Conservation (phyloP, 1,140 invertebrate species). For the Sinella curviseta region DNA sequence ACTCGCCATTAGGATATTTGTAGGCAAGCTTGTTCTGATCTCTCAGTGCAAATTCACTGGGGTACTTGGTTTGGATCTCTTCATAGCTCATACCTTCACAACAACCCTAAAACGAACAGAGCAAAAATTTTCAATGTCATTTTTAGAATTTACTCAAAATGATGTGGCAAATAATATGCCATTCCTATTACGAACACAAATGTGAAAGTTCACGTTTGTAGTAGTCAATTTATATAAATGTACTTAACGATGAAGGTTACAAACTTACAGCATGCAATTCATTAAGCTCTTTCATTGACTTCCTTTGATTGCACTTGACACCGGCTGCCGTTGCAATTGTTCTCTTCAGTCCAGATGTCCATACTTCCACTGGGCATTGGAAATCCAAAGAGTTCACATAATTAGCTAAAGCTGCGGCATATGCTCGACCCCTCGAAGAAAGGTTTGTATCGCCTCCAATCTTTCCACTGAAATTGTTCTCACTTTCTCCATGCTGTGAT, state of each 20-base stretch:
- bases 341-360: constrained; percentile 81
- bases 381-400: constrained; percentile 69
- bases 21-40: constrained; percentile 91
- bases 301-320: constrained; percentile 76
- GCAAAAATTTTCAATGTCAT: neutral
- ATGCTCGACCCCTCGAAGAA: constrained; percentile 75
- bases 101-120: constrained; percentile 68
- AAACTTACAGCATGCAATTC: constrained; percentile 78
- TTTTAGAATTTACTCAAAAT: neutral
- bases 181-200: too few species aligned
- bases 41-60: constrained; percentile 84
- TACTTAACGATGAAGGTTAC: constrained; percentile 28
- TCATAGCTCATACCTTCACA: constrained; percentile 92
- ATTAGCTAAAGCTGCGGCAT: constrained; percentile 72
- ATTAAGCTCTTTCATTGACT: constrained; percentile 74
- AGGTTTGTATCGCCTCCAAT: constrained; percentile 87
- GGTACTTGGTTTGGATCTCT: constrained; percentile 85
- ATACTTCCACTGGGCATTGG: constrained; percentile 72
- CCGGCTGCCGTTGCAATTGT: constrained; percentile 82
- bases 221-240: constrained; percentile 15
- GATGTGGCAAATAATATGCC: too few species aligned
- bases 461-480: constrained; percentile 83
- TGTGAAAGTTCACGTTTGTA: too few species aligned
- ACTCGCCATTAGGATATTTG: constrained; percentile 88
- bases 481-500: constrained; percentile 84